These are phyloP conservation scores for Beroe forskalii DNA, from an alignment of 37 sponge, comb jelly and placozoan genomes.

Conservation along the genomic window DNA sequence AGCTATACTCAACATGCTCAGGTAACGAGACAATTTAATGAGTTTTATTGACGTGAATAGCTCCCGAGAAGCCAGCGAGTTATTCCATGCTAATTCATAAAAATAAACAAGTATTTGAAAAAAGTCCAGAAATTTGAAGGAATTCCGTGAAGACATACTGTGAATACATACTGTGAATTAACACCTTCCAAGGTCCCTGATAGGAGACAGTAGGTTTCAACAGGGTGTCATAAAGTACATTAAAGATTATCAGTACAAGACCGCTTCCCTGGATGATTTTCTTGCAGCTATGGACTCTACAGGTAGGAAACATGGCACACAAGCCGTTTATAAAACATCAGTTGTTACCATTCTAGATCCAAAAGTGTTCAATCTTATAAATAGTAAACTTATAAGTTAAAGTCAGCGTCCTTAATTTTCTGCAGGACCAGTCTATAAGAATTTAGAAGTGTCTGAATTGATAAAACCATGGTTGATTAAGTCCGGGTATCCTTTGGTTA, in stretches of 20 bases:
- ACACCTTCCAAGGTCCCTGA: background rate
- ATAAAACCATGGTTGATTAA: no score
- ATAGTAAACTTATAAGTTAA: no score
- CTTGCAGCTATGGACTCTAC: slow-evolving; percentile 21
- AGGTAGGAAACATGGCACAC: slow-evolving; percentile 6
- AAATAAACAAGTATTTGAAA: background rate
- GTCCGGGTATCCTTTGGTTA: no score
- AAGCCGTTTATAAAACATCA: no score
- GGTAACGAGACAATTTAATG: background rate
- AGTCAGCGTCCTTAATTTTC: no score
- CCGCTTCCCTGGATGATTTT: slow-evolving; percentile 27
- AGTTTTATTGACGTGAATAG: background rate
- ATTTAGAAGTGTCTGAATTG: no score
- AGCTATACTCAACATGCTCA: slow-evolving; percentile 46
- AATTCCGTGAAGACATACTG: no score
- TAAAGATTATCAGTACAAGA: slow-evolving; percentile 13
- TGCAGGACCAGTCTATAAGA: no score
- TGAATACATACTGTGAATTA: no score
- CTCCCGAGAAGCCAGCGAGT: background rate
- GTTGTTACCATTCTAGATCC: no score
- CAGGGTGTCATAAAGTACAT: background rate
- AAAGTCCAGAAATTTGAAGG: no score
- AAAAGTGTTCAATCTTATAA: no score
- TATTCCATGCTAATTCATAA: background rate
- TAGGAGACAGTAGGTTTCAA: background rate